A percentile compares a stretch with the other conserved stretches of the same genome.
Evolutionary conservation across 2,113 vertebrate genomes (phyloP).

Genomic region (Marmota flaviventris): DNA sequence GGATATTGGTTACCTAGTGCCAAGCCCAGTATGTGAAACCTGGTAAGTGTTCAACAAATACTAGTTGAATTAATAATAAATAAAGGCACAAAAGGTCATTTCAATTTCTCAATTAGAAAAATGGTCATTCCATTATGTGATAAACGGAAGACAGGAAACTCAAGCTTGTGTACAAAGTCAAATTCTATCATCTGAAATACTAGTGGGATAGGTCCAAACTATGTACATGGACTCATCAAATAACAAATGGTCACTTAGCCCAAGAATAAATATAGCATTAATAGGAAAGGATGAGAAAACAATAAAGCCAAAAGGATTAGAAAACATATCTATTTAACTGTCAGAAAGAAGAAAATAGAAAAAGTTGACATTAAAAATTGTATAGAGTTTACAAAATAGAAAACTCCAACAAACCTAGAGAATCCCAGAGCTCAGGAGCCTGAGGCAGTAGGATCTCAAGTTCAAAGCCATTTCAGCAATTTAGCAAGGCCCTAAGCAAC

Average conservation of each 20-base stretch:
- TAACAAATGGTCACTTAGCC: not conserved
- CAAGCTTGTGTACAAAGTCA: not conserved
- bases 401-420: constrained; percentile 6
- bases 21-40: not conserved
- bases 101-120: not conserved
- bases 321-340: not conserved
- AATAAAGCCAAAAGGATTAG: not conserved
- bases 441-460: too few relatives aligned
- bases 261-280: not conserved
- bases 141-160: not conserved
- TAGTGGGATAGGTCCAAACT: not conserved
- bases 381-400: constrained; percentile 31
- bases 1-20: not conserved
- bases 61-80: constrained; percentile 30
- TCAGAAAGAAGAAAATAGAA: constrained; percentile 33
- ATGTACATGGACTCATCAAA: not conserved
- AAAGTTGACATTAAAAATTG: not conserved
- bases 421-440: not conserved
- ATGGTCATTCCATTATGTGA: not conserved
- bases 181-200: not conserved
- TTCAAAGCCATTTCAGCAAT: too few relatives aligned
- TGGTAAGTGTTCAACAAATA: not conserved
- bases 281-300: constrained; percentile 2
- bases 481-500: too few relatives aligned
- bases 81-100: not conserved